phyloP scores from a whole-genome alignment of 2,888 invertebrate genomes.

The Phanerotoma sp. region DNA sequence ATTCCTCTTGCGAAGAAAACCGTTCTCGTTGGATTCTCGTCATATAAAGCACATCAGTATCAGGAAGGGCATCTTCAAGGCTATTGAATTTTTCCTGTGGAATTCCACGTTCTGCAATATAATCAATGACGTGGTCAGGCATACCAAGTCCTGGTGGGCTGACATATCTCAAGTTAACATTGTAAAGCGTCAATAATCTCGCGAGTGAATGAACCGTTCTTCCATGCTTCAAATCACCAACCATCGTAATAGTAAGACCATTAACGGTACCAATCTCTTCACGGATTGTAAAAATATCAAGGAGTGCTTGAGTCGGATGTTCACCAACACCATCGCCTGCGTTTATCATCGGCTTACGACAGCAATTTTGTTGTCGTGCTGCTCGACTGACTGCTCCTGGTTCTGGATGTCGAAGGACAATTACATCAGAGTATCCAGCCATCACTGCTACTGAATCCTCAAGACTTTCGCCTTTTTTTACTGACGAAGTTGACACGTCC shows the following conservation, averaged over 20 bases:
- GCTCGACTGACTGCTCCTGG: constrained; percentile 86
- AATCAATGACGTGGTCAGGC: constrained; percentile 84
- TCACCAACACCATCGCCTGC: constrained; percentile 98
- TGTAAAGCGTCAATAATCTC: constrained; percentile 89
- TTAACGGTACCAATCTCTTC: constrained; percentile 99
- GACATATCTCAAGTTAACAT: constrained; percentile 90
- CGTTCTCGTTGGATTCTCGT: constrained; percentile 96
- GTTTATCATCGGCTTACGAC: constrained; percentile 91
- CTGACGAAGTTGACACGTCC: constrained; percentile 88
- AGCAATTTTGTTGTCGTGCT: constrained; percentile 64
- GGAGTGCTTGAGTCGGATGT: constrained; percentile 95
- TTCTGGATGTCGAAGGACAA: constrained; percentile 92
- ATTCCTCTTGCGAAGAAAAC: constrained; percentile 81
- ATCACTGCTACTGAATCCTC: constrained; percentile 84
- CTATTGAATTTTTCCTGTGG: constrained; percentile 71
- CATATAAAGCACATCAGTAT: constrained; percentile 98
- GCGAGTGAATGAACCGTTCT: constrained; percentile 98
- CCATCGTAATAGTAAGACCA: constrained; percentile 95
- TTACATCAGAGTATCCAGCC: constrained; percentile 91
- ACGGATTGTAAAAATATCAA: constrained; percentile 97
- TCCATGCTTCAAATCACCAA: constrained; percentile 97
- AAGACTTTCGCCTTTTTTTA: constrained; percentile 94
- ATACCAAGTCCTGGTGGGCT: constrained; percentile 84
- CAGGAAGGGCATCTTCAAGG: constrained; percentile 84
- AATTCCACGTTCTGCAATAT: constrained; percentile 76